Conservation (phyloP, 1,140 invertebrate species). For the Papilio machaon region DNA sequence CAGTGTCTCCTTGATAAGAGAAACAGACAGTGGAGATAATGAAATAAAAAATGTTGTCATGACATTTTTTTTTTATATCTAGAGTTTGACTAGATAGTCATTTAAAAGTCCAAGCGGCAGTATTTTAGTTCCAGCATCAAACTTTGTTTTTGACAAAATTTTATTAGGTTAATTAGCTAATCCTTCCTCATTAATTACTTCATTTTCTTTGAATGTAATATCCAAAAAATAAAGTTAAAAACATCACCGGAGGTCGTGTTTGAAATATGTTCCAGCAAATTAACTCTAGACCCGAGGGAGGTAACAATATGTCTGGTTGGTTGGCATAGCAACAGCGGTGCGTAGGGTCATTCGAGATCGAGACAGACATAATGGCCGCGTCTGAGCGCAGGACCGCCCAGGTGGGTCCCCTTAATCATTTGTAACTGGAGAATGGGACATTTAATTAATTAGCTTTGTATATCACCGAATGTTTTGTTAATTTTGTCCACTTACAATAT, state of each 20-base stretch:
- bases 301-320: conserved; percentile 2
- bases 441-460: background rate
- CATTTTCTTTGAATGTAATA: too few relatives aligned
- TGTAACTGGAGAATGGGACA: background rate
- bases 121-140: too few relatives aligned
- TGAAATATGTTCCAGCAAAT: background rate
- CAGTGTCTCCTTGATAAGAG: background rate
- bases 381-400: background rate
- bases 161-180: too few relatives aligned
- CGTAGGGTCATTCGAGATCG: background rate
- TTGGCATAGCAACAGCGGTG: background rate
- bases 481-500: background rate
- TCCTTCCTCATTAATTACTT: too few relatives aligned
- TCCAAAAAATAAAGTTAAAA: too few relatives aligned
- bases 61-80: background rate
- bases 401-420: background rate
- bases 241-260: too few relatives aligned
- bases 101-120: background rate
- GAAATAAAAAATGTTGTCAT: background rate
- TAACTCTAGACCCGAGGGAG: background rate
- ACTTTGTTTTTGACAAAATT: too few relatives aligned
- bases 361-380: background rate
- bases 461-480: background rate
- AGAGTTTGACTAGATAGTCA: background rate
- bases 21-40: background rate